Percentiles rank a stretch among this genome's conserved stretches.
Evolutionary conservation across 2,113 vertebrate genomes (phyloP).

Genomic region (Ageneiosus marmoratus): DNA sequence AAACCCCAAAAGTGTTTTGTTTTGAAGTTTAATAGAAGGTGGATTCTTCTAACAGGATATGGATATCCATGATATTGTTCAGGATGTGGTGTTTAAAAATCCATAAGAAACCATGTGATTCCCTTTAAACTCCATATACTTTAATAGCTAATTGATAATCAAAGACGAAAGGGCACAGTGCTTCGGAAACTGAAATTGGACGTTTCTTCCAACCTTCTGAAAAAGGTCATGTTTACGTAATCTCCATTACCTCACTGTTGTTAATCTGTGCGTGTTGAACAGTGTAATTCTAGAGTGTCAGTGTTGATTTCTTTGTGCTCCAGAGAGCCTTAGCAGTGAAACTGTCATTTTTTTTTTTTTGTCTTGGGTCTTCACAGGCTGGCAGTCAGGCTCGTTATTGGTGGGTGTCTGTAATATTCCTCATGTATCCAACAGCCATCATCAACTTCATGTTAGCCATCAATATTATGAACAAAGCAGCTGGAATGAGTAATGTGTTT

Average conservation of each 20-base stretch:
- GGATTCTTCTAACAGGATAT: neutral
- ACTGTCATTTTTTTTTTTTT: slow-evolving; percentile 21
- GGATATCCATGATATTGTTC: slow-evolving; percentile 20
- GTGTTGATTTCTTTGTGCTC: slow-evolving; percentile 49
- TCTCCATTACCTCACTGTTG: slow-evolving; percentile 46
- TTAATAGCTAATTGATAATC: slow-evolving; percentile 43
- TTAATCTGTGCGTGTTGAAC: slow-evolving; percentile 54
- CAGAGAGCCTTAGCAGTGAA: slow-evolving; percentile 12
- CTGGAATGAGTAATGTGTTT: slow-evolving; percentile 29
- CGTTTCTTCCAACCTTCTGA: slow-evolving; percentile 49
- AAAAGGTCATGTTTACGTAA: slow-evolving; percentile 26
- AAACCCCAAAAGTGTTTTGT: slow-evolving; percentile 46
- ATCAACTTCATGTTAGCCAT: slow-evolving; percentile 19
- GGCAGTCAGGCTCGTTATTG: slow-evolving; percentile 36
- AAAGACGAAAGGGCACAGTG: neutral
- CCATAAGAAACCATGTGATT: slow-evolving; percentile 29
- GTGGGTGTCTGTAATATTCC: slow-evolving; percentile 16
- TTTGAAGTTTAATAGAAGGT: slow-evolving; percentile 1
- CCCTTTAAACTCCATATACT: slow-evolving; percentile 47
- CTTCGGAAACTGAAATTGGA: neutral
- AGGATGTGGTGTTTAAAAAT: slow-evolving; percentile 24
- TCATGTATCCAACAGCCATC: slow-evolving; percentile 29
- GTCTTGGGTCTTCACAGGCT: slow-evolving; percentile 20
- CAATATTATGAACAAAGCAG: slow-evolving; percentile 12
- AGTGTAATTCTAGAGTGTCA: slow-evolving; percentile 57